Percentiles rank a stretch among this genome's conserved stretches.
Conservation (phyloP, 2,797 vertebrate species). For the Scomberomorus guttatus region DNA sequence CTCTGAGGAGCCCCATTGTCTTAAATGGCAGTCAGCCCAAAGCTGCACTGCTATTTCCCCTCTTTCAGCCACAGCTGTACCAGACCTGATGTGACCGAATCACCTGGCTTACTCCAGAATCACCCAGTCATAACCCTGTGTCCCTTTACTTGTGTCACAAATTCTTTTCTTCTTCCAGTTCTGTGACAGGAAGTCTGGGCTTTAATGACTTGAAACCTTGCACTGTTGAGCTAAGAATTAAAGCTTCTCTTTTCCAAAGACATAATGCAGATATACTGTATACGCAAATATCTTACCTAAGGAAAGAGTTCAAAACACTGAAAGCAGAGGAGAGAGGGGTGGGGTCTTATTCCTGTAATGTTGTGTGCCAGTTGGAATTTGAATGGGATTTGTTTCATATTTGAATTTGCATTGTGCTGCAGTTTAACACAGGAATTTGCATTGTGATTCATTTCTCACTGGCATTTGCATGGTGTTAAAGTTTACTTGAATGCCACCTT, state of each 20-base stretch:
- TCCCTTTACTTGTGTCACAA: constrained; percentile 3
- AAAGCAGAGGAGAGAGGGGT: constrained; percentile 9
- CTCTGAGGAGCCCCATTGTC: constrained; percentile 77
- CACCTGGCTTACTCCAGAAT: constrained; percentile 25
- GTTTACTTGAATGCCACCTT: constrained; percentile 3
- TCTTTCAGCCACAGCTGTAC: constrained; percentile 36
- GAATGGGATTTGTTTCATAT: constrained; percentile 51
- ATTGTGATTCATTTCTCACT: constrained; percentile 4
- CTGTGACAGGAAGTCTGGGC: background rate
- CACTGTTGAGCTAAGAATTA: background rate
- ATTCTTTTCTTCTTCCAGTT: constrained; percentile 7
- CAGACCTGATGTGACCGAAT: constrained; percentile 39
- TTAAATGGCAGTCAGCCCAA: constrained; percentile 57
- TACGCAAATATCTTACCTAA: background rate
- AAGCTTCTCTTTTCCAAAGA: background rate
- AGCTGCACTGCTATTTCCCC: constrained; percentile 66
- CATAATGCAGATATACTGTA: too few relatives aligned
- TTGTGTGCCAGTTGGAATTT: constrained; percentile 55
- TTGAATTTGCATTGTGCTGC: constrained; percentile 53
- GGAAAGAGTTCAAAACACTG: background rate
- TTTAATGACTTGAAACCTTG: background rate
- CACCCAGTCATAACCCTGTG: constrained; percentile 2
- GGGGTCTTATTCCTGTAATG: constrained; percentile 49
- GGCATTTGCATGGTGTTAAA: constrained; percentile 24
- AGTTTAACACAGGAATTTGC: constrained; percentile 34